Conservation (phyloP, 2,888 invertebrate genomes). For the Lithodes maja region DNA sequence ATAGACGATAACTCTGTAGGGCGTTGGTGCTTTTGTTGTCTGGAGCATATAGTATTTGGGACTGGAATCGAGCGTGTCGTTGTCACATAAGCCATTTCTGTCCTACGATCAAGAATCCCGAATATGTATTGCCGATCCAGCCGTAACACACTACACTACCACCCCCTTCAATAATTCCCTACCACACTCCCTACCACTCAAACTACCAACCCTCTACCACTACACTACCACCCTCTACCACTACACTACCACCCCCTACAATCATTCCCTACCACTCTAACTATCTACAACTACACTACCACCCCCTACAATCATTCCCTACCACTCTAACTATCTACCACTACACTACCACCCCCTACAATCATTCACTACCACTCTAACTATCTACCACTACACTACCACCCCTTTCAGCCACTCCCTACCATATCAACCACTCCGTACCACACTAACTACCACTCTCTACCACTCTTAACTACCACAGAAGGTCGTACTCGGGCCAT, state of each 20-base stretch:
- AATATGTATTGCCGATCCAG: too few relatives aligned
- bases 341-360: neutral
- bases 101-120: too few relatives aligned
- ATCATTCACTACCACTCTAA: slow-evolving; percentile 1
- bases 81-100: too few relatives aligned
- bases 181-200: slow-evolving; percentile 13
- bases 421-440: neutral
- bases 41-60: too few relatives aligned
- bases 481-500: slow-evolving; percentile 47
- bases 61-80: too few relatives aligned
- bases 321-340: neutral
- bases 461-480: neutral
- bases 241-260: slow-evolving; percentile 2
- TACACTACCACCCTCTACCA: neutral
- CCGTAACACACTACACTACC: neutral
- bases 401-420: slow-evolving; percentile 15
- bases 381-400: neutral
- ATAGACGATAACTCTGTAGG: too few relatives aligned
- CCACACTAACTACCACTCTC: neutral
- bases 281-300: neutral
- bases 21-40: too few relatives aligned
- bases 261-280: neutral
- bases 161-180: neutral
- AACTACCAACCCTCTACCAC: neutral
- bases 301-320: slow-evolving; percentile 5